Evolutionary conservation across 2,888 invertebrate species (phyloP), one percentile per base, ranked within the genome.

Genomic region (Caenorhabditis sp.): DNA sequence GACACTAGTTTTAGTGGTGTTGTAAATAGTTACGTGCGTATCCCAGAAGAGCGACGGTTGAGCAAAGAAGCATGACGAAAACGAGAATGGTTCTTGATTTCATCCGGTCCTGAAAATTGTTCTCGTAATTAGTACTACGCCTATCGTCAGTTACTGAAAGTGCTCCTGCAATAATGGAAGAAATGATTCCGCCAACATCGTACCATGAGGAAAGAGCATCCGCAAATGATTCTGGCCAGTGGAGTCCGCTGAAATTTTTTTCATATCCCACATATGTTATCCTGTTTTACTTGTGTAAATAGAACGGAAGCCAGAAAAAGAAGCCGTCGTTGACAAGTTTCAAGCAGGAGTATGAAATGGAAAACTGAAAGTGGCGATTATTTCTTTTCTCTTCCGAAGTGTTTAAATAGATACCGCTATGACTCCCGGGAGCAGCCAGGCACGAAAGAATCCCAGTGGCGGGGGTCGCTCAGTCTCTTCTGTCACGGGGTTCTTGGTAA

Each of bases 221-320:
- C 0, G 86, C 85, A n/a, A 79, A 81, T 2, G 78, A 67, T 60
- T 86, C 86, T 22, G 70, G 55, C 83, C 83, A 83, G 18, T 76
- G 35, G 0, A 76, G 60, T n/a, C 67, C 76, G 26, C 76, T 77
- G 50, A 77, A 77, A 72, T n/a, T n/a, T n/a, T n/a, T n/a, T n/a
- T n/a, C n/a, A n/a, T n/a, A n/a, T n/a, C n/a, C n/a, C n/a, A n/a
- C n/a, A n/a, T 32, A 9, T 32, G 47, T n/a, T 47, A 18, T 18
- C 5, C 15, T 9, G 40, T n/a, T n/a, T 20, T 37, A 72, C 72
- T 74, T 72, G 50, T 80, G 72, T 18, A 88, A 88, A 84, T 93
- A 93, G 80, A 89, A 92, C n/a, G 93, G 93, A 60, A 93, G 85
- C 93, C 93, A 93, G 89, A 93, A 93, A 89, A 93, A 93, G 87